A percentile compares a stretch with the other conserved stretches of the same genome.
Evolutionary conservation across 2,888 invertebrate species (phyloP).

Genomic region (Galeopsomyia nigrocyanea): DNA sequence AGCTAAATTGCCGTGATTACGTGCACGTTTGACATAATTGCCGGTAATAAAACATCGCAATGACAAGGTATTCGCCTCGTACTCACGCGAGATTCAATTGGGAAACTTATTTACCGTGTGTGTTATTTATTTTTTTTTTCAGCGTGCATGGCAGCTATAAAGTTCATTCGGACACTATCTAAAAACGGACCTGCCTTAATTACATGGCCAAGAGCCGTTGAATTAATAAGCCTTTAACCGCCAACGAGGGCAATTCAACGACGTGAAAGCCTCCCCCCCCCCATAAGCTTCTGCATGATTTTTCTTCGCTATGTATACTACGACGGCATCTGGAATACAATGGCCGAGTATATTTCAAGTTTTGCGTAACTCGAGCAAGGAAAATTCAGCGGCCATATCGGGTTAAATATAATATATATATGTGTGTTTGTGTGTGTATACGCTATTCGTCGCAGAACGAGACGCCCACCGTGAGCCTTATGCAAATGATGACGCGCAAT

Average conservation of each 20-base stretch:
- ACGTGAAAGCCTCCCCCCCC: slow-evolving; percentile 1
- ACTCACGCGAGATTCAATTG: too few relatives aligned
- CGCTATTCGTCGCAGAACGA: background rate
- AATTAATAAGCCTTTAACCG: slow-evolving; percentile 23
- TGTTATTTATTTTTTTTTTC: slow-evolving; percentile 1
- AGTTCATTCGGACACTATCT: slow-evolving; percentile 27
- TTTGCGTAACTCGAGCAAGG: slow-evolving; percentile 37
- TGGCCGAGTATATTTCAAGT: slow-evolving; percentile 23
- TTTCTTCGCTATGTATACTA: slow-evolving; percentile 9
- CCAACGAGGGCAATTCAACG: slow-evolving; percentile 28
- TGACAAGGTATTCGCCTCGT: too few relatives aligned
- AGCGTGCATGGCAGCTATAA: background rate
- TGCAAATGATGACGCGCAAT: slow-evolving; percentile 44
- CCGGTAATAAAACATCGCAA: too few relatives aligned
- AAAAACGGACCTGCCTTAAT: slow-evolving; percentile 18
- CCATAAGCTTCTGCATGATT: slow-evolving; percentile 9
- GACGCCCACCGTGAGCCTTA: slow-evolving; percentile 58
- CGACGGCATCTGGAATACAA: slow-evolving; percentile 32
- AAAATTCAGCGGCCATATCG: too few relatives aligned
- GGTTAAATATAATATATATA: too few relatives aligned
- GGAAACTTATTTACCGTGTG: too few relatives aligned
- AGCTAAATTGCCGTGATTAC: too few relatives aligned
- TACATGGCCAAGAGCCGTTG: background rate
- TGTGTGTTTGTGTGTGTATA: too few relatives aligned
- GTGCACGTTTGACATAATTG: too few relatives aligned